These are phyloP conservation scores for Diabrotica balteata DNA, from an alignment of 2,888 invertebrate species.

Conservation along the genomic window DNA sequence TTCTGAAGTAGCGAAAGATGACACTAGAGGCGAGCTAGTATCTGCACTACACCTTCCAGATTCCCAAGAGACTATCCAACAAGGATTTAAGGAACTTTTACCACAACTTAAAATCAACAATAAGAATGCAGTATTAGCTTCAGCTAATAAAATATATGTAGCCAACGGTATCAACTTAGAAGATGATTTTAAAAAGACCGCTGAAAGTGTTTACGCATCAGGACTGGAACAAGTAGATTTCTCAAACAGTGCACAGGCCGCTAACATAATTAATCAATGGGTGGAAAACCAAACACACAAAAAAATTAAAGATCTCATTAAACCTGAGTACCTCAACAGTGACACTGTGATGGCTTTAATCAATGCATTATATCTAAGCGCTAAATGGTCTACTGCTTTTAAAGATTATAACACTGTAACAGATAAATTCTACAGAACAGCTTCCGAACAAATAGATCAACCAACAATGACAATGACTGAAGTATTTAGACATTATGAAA, in stretches of 20 bases:
- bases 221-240: constrained; percentile 61
- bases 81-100: constrained; percentile 32
- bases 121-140: constrained; percentile 40
- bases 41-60: constrained; percentile 41
- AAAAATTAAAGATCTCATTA: constrained; percentile 51
- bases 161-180: constrained; percentile 64
- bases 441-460: constrained; percentile 41
- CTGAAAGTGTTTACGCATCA: constrained; percentile 68
- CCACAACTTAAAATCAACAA: constrained; percentile 38
- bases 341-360: constrained; percentile 50
- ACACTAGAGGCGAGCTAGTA: constrained; percentile 46
- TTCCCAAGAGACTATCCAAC: constrained; percentile 29
- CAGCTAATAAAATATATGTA: constrained; percentile 68
- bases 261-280: constrained; percentile 54
- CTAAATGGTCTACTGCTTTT: constrained; percentile 47
- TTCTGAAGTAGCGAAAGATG: constrained; percentile 49
- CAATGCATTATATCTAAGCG: constrained; percentile 55
- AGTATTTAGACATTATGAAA: constrained; percentile 48
- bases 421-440: constrained; percentile 44
- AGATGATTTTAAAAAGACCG: constrained; percentile 64
- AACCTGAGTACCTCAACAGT: constrained; percentile 38
- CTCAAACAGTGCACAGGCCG: constrained; percentile 38
- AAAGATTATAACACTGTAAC: constrained; percentile 39
- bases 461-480: constrained; percentile 48
- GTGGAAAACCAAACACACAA: constrained; percentile 53